These are phyloP conservation scores for Monodelphis domestica DNA, from an alignment of 2,797 vertebrate genomes.

Conservation along the genomic window DNA sequence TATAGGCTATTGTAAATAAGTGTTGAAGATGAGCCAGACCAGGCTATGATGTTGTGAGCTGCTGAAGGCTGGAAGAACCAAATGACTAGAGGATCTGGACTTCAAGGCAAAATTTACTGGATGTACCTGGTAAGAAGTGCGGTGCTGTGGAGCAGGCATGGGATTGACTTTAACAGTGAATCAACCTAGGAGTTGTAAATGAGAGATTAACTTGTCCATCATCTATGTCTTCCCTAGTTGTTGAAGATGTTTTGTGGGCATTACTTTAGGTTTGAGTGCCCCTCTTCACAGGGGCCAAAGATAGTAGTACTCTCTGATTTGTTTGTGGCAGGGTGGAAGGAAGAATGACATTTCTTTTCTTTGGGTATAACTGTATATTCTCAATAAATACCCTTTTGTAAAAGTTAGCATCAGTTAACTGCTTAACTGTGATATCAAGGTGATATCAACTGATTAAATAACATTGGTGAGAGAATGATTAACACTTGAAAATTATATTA, in stretches of 20 bases:
- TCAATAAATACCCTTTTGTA: neutral
- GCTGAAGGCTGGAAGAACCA: neutral
- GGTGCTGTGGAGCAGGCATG: neutral
- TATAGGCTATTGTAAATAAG: no score
- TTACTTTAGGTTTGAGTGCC: neutral
- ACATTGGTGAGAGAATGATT: neutral
- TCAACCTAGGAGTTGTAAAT: neutral
- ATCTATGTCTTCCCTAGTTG: neutral
- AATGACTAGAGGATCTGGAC: neutral
- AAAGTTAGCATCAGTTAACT: neutral
- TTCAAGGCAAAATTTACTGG: neutral
- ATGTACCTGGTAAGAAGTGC: neutral
- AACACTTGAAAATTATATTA: neutral
- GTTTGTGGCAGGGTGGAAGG: neutral
- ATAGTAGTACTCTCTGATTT: neutral
- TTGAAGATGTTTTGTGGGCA: neutral
- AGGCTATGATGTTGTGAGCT: neutral
- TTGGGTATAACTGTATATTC: no score
- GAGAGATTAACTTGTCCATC: neutral
- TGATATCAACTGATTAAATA: neutral
- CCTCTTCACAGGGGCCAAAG: neutral
- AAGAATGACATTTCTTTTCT: neutral
- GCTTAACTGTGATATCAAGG: neutral
- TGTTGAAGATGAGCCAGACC: no score
- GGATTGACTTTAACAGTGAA: no score